Percentiles rank a stretch among this genome's conserved stretches.
phyloP scores from a whole-genome alignment of 2,113 vertebrate species.

The Dolichallabes microphthalmus region DNA sequence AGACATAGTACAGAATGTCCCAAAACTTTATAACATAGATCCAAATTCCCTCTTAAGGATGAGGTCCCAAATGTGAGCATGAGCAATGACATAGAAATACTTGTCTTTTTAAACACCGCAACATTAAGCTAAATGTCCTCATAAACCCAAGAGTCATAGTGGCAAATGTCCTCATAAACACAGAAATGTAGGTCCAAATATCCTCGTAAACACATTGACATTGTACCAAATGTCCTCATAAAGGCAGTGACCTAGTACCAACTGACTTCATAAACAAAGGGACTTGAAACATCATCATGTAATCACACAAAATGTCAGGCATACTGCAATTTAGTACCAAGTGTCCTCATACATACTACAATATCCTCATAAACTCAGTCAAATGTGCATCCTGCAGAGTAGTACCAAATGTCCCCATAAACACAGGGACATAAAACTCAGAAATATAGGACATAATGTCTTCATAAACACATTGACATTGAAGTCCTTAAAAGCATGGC shows the following conservation, averaged over 20 bases:
- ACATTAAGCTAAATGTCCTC: neutral
- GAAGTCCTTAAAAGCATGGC: too few relatives aligned
- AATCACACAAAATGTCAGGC: neutral
- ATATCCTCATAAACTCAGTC: too few relatives aligned
- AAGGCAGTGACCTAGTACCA: neutral
- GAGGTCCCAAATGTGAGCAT: neutral
- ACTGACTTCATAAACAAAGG: neutral
- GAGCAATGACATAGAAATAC: neutral
- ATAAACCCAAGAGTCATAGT: neutral
- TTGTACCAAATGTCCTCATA: neutral
- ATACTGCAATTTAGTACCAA: neutral
- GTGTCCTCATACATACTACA: neutral
- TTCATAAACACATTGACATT: too few relatives aligned
- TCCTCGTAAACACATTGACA: neutral
- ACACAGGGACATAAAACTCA: too few relatives aligned
- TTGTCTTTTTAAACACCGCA: neutral
- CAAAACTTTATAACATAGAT: neutral
- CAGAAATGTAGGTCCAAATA: neutral
- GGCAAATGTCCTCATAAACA: neutral
- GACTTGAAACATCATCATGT: neutral
- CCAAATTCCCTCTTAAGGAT: too few relatives aligned
- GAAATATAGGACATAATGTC: too few relatives aligned
- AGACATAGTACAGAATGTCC: neutral
- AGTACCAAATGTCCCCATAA: too few relatives aligned
- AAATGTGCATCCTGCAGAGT: too few relatives aligned